Evolutionary conservation across 2,888 invertebrate species (phyloP).

Genomic region (Drosophila vallismaia): DNA sequence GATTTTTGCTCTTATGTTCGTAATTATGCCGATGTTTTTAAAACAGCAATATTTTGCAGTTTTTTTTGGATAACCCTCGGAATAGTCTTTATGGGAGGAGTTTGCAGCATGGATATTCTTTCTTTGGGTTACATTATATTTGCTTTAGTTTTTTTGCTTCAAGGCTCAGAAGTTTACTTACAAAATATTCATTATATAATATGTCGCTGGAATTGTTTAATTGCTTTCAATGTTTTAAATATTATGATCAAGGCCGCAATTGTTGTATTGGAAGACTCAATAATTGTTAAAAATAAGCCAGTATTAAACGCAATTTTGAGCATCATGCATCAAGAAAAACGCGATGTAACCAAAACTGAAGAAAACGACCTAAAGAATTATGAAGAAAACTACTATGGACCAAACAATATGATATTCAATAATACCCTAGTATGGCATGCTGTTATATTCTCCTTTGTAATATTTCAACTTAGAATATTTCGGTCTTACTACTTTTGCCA

Average conservation of each 20-base stretch:
- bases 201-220: constrained; percentile 93
- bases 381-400: constrained; percentile 52
- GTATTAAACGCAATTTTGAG: constrained; percentile 51
- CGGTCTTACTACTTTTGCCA: constrained; percentile 98
- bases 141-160: constrained; percentile 98
- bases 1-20: constrained; percentile 92
- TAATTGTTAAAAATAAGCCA: constrained; percentile 25
- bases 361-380: not conserved
- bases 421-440: constrained; percentile 93
- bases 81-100: constrained; percentile 98
- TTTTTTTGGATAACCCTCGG: constrained; percentile 98
- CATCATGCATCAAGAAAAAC: constrained; percentile 38
- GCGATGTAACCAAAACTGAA: not conserved
- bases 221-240: constrained; percentile 95
- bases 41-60: constrained; percentile 92
- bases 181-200: constrained; percentile 93
- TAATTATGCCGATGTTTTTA: constrained; percentile 95
- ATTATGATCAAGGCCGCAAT: constrained; percentile 93
- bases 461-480: constrained; percentile 95
- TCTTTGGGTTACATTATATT: constrained; percentile 98
- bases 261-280: constrained; percentile 96
- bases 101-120: constrained; percentile 95
- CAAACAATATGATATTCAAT: constrained; percentile 84
- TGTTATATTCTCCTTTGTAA: constrained; percentile 95
- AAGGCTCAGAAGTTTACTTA: constrained; percentile 97